Evolutionary conservation across 2,797 vertebrate species (phyloP).

Genomic region (Melanotaenia maccullochi): DNA sequence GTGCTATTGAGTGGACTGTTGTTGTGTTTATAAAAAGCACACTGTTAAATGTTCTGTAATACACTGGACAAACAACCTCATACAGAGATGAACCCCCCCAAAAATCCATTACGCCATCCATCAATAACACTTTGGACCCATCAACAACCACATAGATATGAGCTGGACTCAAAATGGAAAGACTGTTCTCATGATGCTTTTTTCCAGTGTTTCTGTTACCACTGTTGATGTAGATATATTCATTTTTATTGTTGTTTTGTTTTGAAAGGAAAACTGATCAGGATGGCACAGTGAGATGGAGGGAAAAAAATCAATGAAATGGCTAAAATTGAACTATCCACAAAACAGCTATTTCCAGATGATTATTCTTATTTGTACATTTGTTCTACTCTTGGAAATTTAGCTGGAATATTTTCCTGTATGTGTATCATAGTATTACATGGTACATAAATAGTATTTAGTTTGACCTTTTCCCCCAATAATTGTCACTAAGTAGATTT

Average conservation of each 20-base stretch:
- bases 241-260: slow-evolving; percentile 39
- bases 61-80: slow-evolving; percentile 31
- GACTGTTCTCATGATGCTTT: slow-evolving; percentile 23
- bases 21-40: slow-evolving; percentile 38
- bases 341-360: background rate
- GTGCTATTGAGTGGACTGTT: slow-evolving; percentile 35
- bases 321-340: background rate
- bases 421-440: background rate
- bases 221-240: slow-evolving; percentile 35
- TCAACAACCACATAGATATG: slow-evolving; percentile 7
- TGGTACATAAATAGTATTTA: too few relatives aligned
- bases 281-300: background rate
- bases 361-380: slow-evolving; percentile 1
- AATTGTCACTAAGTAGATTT: too few relatives aligned
- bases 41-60: slow-evolving; percentile 21
- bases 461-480: too few relatives aligned
- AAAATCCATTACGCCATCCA: slow-evolving; percentile 29
- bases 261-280: slow-evolving; percentile 18
- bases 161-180: slow-evolving; percentile 30
- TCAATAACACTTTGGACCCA: slow-evolving; percentile 24
- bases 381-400: background rate
- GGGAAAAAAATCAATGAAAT: background rate
- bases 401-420: background rate
- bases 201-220: slow-evolving; percentile 20
- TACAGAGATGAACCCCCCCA: slow-evolving; percentile 5